Conservation (phyloP, 2,797 vertebrate species). For the Lutjanus argentimaculatus region DNA sequence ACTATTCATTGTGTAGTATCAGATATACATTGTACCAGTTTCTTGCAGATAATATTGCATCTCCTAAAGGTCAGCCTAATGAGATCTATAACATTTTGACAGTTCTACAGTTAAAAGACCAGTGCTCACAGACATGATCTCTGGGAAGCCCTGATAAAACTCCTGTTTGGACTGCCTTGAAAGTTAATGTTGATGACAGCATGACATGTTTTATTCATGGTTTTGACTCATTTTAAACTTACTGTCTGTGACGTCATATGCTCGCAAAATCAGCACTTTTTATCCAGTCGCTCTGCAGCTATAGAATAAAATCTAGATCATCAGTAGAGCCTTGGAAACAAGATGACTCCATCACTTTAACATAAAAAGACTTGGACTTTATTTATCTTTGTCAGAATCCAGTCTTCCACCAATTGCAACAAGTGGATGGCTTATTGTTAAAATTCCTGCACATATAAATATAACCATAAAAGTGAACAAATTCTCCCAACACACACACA, state of each 20-base stretch:
- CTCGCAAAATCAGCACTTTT: not conserved
- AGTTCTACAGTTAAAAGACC: not conserved
- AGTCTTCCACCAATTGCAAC: not conserved
- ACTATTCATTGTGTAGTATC: not conserved
- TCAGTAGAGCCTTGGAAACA: not conserved
- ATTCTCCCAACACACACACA: not conserved
- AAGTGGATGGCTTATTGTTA: slow-evolving; percentile 11
- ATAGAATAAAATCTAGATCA: slow-evolving; percentile 12
- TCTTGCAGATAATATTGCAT: not conserved
- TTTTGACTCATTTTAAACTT: not conserved
- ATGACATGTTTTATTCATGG: not conserved
- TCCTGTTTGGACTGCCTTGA: not conserved
- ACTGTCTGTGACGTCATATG: not conserved
- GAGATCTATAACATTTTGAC: not conserved
- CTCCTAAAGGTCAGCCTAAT: not conserved
- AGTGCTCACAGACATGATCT: not conserved
- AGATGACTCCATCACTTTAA: not conserved
- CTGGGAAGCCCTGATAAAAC: not conserved
- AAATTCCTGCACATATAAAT: slow-evolving; percentile 8
- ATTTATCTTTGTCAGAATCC: not conserved
- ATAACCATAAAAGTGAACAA: slow-evolving; percentile 12
- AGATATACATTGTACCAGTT: not conserved
- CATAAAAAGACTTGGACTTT: not conserved
- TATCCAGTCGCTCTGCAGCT: not conserved
- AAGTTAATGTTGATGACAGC: not conserved